Conservation (phyloP, 1,140 invertebrate species). For the Euwallacea similis region DNA sequence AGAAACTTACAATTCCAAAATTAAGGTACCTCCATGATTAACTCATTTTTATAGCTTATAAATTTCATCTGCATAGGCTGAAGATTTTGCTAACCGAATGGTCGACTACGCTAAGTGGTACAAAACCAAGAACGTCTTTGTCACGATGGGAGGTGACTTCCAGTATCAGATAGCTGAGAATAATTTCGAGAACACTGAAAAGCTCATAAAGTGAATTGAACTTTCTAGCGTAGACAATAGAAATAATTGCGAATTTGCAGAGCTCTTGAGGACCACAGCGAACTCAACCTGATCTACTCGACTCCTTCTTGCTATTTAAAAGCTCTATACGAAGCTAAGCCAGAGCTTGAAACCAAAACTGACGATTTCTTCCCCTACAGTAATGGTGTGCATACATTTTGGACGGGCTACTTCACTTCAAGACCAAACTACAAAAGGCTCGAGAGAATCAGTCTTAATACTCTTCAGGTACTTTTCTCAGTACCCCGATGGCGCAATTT, state of each 20-base stretch:
- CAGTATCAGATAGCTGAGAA: conserved; percentile 61
- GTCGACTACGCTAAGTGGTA: conserved; percentile 36
- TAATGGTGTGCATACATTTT: conserved; percentile 68
- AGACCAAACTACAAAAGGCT: conserved; percentile 68
- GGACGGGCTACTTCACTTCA: conserved; percentile 85
- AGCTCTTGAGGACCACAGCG: conserved; percentile 58
- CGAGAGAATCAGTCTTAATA: conserved; percentile 64
- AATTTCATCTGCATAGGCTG: conserved; percentile 5
- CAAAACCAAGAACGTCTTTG: conserved; percentile 45
- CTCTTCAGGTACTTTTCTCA: conserved; percentile 60
- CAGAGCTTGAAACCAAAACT: conserved; percentile 59
- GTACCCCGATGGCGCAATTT: neutral
- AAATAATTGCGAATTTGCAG: conserved; percentile 53
- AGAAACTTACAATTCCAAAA: conserved; percentile 59
- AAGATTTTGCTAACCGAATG: conserved; percentile 18
- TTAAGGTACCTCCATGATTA: conserved; percentile 43
- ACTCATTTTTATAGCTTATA: neutral
- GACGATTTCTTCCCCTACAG: conserved; percentile 81
- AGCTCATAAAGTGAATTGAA: conserved; percentile 65
- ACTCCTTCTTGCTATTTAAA: conserved; percentile 76
- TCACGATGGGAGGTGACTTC: conserved; percentile 51
- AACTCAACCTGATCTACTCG: conserved; percentile 76
- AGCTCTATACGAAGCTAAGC: conserved; percentile 58
- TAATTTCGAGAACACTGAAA: conserved; percentile 72
- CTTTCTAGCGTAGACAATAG: neutral